Percentiles rank a stretch among this genome's conserved stretches.
Evolutionary conservation across 2,888 invertebrate species (phyloP).

Genomic region (Sarcophaga subvicina): DNA sequence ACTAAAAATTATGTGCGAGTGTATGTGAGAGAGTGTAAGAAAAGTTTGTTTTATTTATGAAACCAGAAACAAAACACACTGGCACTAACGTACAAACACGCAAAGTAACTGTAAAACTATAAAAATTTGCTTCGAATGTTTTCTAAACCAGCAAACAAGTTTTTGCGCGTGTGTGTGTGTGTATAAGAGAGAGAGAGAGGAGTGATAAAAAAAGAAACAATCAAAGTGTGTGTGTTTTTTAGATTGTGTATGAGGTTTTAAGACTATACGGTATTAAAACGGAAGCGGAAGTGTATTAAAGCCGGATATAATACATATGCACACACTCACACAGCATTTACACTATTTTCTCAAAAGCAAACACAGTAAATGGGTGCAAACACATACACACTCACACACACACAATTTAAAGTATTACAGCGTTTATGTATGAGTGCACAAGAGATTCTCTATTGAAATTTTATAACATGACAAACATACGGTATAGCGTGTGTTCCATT

Average conservation of each 20-base stretch:
- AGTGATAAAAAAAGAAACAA: not conserved
- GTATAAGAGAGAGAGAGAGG: not conserved
- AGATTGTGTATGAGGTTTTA: conserved; percentile 53
- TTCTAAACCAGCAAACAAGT: conserved; percentile 1
- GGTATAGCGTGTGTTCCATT: not conserved
- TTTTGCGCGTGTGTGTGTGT: not conserved
- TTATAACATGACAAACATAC: conserved; percentile 21
- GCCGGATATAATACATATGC: conserved; percentile 62
- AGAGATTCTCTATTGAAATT: conserved; percentile 51
- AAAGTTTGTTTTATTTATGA: conserved; percentile 55
- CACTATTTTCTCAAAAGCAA: conserved; percentile 1
- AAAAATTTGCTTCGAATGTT: conserved; percentile 43
- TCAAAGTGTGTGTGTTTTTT: not conserved
- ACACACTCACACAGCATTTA: conserved; percentile 56
- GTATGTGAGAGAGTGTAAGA: conserved; percentile 6
- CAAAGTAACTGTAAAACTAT: conserved; percentile 55
- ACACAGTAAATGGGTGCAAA: not conserved
- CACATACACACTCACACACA: conserved; percentile 13
- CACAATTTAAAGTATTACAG: conserved; percentile 26
- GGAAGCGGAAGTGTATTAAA: conserved; percentile 70
- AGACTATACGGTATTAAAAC: conserved; percentile 65
- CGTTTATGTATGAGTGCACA: conserved; percentile 31
- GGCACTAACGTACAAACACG: conserved; percentile 41
- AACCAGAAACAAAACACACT: conserved; percentile 52
- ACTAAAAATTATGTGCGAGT: not conserved